A percentile compares a stretch with the other conserved stretches of the same genome.
phyloP scores from a whole-genome alignment of 1,140 invertebrate species.

The Listronotus bonariensis region DNA sequence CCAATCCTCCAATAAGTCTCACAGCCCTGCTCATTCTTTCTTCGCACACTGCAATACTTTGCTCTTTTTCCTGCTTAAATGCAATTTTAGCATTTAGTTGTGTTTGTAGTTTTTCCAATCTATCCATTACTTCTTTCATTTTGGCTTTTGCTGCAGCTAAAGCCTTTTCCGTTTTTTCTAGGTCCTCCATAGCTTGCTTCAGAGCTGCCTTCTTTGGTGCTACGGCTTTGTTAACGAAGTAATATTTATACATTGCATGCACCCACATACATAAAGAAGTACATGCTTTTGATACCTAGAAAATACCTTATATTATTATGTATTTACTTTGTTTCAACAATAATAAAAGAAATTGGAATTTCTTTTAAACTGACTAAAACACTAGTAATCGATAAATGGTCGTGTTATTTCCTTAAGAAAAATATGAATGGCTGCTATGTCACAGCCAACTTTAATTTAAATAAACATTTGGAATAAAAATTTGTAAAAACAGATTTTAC shows the following conservation, averaged over 20 bases:
- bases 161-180: conserved; percentile 66
- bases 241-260: conserved; percentile 72
- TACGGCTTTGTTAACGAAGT: conserved; percentile 63
- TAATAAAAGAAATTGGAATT: too few relatives aligned
- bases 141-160: conserved; percentile 64
- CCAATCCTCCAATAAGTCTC: conserved; percentile 63
- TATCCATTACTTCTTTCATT: conserved; percentile 63
- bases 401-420: too few relatives aligned
- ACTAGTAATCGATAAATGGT: too few relatives aligned
- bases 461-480: too few relatives aligned
- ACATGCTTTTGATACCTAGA: conserved; percentile 76
- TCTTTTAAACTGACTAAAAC: too few relatives aligned
- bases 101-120: conserved; percentile 68
- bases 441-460: too few relatives aligned
- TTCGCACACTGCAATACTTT: conserved; percentile 75
- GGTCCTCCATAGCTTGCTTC: conserved; percentile 62
- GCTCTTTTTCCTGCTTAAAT: conserved; percentile 70
- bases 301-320: too few relatives aligned
- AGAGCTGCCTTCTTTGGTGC: conserved; percentile 66
- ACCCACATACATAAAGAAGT: conserved; percentile 73
- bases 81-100: conserved; percentile 67
- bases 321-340: too few relatives aligned
- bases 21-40: conserved; percentile 78
- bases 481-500: too few relatives aligned
- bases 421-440: too few relatives aligned